Evolutionary conservation across 2,888 invertebrate genomes (phyloP), one percentile per base, ranked within the genome.

Genomic region (Acronicta aceris): DNA sequence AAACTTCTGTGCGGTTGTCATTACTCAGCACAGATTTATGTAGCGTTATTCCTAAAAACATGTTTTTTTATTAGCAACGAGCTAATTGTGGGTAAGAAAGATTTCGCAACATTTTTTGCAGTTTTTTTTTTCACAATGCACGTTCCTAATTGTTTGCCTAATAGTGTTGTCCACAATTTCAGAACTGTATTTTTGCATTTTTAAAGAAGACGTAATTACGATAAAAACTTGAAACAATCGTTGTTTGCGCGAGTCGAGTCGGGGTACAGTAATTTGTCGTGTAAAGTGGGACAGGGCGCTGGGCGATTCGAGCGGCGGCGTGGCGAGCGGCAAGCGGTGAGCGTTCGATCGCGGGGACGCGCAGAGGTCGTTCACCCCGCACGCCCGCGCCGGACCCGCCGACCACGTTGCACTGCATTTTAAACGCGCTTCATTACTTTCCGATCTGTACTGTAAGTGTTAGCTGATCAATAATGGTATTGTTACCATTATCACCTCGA

Each of bases 331-430:
- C 72, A 65, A 59, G 65, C 76, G 74, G 82, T 74, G 81, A 81
- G 89, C 87, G 89, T 89, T 89, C 89, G 90, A 89, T 85, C 86
- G 87, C 84, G 86, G 88, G 88, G 92, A 92, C 92, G 92, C 92
- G 91, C 89, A 85, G 72, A 81, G 92, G 91, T 89, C 89, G 87
- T 92, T 91, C 86, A 92, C 91, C 91, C 87, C 87, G 86, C 81
- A 79, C 79, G 78, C 82, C 81, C 80, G 76, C 74, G 61, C 65
- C 81, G 80, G 71, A 69, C 82, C 80, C 81, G 78, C 80, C 81
- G 79, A 77, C 85, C 82, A 85, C 82, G 81, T 85, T 84, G 69
- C 67, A 76, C 63, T 77, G 83, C 85, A 78, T 79, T 83, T 78
- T 78, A 75, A 82, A 76, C 73, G 68, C 76, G 78, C 76, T 77